A percentile compares a stretch with the other conserved stretches of the same genome.
Conservation (phyloP, 2,797 vertebrate species). For the Trachops cirrhosus region DNA sequence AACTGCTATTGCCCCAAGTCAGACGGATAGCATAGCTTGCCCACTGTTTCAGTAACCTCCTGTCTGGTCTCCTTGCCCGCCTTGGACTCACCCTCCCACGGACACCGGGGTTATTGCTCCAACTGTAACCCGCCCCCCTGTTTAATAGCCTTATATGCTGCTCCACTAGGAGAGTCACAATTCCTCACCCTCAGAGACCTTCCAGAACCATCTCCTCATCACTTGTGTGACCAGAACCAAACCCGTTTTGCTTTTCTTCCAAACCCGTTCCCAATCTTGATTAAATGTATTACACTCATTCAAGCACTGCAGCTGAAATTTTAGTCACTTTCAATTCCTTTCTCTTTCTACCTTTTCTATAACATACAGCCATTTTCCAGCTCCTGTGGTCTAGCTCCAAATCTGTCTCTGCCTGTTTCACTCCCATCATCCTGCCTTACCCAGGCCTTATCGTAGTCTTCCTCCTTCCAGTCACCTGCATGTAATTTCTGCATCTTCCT, state of each 20-base stretch:
- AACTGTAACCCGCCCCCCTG: background rate
- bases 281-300: background rate
- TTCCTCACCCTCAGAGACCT: background rate
- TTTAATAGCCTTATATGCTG: background rate
- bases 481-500: background rate
- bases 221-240: background rate
- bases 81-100: background rate
- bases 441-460: background rate
- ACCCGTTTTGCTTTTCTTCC: background rate
- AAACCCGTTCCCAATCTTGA: background rate
- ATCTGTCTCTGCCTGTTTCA: background rate
- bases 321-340: background rate
- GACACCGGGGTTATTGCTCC: background rate
- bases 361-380: background rate
- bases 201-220: background rate
- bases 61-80: background rate
- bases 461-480: background rate
- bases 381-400: background rate
- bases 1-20: background rate
- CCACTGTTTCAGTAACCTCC: background rate
- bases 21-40: background rate
- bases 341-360: background rate
- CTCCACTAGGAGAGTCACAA: background rate
- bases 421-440: background rate
- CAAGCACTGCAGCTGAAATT: background rate